These are phyloP conservation scores for Archips xylosteana DNA, from an alignment of 2,888 invertebrate genomes.

Conservation along the genomic window DNA sequence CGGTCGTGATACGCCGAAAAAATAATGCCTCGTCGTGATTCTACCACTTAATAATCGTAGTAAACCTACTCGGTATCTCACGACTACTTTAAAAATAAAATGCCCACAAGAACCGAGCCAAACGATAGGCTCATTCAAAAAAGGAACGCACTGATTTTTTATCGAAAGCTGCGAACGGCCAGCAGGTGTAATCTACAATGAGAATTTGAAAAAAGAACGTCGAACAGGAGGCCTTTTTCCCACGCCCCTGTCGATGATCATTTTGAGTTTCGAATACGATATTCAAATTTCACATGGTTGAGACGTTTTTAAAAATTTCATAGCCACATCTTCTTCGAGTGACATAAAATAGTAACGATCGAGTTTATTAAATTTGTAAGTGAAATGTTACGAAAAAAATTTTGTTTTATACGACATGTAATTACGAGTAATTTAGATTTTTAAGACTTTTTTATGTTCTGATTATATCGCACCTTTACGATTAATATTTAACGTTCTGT, in stretches of 20 bases:
- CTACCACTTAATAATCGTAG: constrained; percentile 83
- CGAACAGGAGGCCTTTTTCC: constrained; percentile 84
- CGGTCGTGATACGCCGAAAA: constrained; percentile 71
- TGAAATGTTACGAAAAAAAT: constrained; percentile 24
- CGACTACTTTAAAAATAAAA: constrained; percentile 81
- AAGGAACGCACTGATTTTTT: constrained; percentile 78
- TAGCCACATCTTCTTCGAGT: constrained; percentile 14
- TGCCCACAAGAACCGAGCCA: constrained; percentile 64
- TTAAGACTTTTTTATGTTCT: constrained; percentile 34
- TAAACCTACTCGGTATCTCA: constrained; percentile 75
- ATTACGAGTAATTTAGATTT: constrained; percentile 21
- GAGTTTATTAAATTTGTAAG: constrained; percentile 25
- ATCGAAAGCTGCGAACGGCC: constrained; percentile 83
- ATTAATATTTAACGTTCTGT: constrained; percentile 24
- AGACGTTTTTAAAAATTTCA: constrained; percentile 13
- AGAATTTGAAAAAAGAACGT: constrained; percentile 80
- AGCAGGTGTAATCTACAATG: constrained; percentile 84
- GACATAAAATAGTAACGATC: constrained; percentile 26
- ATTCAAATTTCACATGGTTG: constrained; percentile 49
- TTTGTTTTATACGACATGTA: constrained; percentile 19
- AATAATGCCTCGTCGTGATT: constrained; percentile 77
- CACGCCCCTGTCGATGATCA: constrained; percentile 77
- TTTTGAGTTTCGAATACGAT: constrained; percentile 69
- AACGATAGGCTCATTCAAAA: constrained; percentile 72
- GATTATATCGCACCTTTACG: constrained; percentile 20